Conservation (phyloP, 2,888 invertebrate genomes). For the Spilosoma lubricipeda region DNA sequence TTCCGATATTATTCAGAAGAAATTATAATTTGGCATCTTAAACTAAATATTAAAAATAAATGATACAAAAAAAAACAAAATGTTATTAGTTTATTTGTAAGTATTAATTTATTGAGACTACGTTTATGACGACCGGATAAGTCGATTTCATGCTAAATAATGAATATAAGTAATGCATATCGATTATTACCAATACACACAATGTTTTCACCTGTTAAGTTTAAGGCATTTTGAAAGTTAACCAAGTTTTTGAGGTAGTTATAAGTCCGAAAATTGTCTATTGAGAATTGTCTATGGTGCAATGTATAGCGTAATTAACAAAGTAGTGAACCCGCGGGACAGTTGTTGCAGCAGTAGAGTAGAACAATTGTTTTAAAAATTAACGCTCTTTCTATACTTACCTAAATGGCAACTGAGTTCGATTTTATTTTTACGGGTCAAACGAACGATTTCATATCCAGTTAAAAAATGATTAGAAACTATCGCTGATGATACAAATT, state of each 20-base stretch:
- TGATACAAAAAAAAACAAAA: background rate
- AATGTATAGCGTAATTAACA: too few relatives aligned
- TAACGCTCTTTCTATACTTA: background rate
- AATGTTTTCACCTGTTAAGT: too few relatives aligned
- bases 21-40: background rate
- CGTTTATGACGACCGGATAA: too few relatives aligned
- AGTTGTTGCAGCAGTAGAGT: background rate
- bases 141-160: too few relatives aligned
- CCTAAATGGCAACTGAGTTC: background rate
- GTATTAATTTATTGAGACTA: too few relatives aligned
- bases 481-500: background rate
- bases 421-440: background rate
- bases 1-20: background rate
- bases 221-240: too few relatives aligned
- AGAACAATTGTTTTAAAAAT: background rate
- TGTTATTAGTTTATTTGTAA: too few relatives aligned
- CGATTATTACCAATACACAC: too few relatives aligned
- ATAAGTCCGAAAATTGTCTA: too few relatives aligned
- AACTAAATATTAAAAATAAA: background rate
- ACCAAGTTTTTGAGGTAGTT: too few relatives aligned
- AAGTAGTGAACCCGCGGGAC: background rate
- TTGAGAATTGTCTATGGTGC: too few relatives aligned
- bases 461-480: background rate
- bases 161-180: too few relatives aligned
- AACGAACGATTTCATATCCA: background rate